Evolutionary conservation across 2,113 vertebrate species (phyloP), one percentile per base, ranked within the genome.

Genomic region (Corythornis cristatus): DNA sequence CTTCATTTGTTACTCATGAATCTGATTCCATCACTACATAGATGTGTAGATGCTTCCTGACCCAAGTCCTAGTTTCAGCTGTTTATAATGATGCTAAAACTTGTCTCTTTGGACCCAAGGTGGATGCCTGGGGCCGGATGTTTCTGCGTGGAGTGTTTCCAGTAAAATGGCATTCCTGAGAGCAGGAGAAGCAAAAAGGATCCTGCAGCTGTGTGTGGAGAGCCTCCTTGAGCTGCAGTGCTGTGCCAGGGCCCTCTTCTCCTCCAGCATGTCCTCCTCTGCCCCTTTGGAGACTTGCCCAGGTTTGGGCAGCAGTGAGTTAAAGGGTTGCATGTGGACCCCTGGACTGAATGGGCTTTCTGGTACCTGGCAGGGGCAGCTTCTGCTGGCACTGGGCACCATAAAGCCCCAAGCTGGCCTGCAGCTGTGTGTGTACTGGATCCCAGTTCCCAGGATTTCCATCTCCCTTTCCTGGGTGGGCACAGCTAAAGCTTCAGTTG

Each of bases 271-370:
- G n/a, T 66, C 33, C 29, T 86, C 46, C 35, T 60, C 54, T 76
- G 54, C 8, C 9, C 14, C 6, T 71, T 60, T 42, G 21, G 37
- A 58, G 26, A 66, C 62, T 58, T 78, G 28, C 42, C 16, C 17
- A 21, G 21, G 29, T 61, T 88, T 58, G 73, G 45, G 20, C 37
- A 76, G n/a, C 26, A 9, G 7, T 46, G 67, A 54, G 15, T 1
- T 51, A 45, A 80, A 40, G 7, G 51, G 26, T 70, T 46, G 88
- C 12, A 20, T 66, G 83, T 29, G 23, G 66, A 21, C 10, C 9
- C 7, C 8, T 64, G 5, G 5, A n/a, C 33, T 0, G 2, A 0
- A 1, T 45, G 33, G 37, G 53, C 33, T 72, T 23, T 35, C 1
- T 10, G 37, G 37, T 37, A 37, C 48, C 46, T 80, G 57, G 16